Evolutionary conservation across 2,888 invertebrate genomes (phyloP), one percentile per base, ranked within the genome.

Genomic region (Tyria jacobaeae): DNA sequence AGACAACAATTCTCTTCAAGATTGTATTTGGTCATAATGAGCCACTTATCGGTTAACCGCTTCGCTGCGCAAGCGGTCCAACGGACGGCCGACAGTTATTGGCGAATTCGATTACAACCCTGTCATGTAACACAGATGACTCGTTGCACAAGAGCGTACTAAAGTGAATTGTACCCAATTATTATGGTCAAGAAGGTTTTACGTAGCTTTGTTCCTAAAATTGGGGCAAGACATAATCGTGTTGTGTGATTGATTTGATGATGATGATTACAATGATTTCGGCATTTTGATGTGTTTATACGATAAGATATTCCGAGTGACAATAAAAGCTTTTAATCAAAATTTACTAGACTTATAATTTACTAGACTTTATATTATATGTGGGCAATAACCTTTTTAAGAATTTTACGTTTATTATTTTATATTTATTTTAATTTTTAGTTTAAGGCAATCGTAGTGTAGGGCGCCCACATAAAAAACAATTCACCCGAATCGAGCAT

Each of bases 61-160:
- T 51, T 37, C 17, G 47, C 49, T 34, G 54, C 53, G 53, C 53
- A 27, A 31, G 47, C 37, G 56, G 39, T 31, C 54, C 3, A 25
- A 5, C 5, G 14, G 35, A 34, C 49, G 24, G 41, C 41, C 31
- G 12, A 31, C 24, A 39, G 21, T 39, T 34, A 31, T 50, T 50
- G 49, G 60, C 57, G 60, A 61, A 69, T 68, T 68, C 35, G 31
- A 68, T 41, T 52, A 41, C 56, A 57, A 47, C 27, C 47, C 64
- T 62, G 54, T 71, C 63, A 25, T 59, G 17, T 57, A 50, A 51
- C 50, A 63, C 64, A 71, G 66, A 61, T 64, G 61, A 63, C 61
- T 63, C 61, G 64, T 17, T 9, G 9, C 3, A 21, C 35, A 55
- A 55, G 47, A 25, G 35, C 25, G 17, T 51, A n/a, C 41, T 41